Base-by-base conservation (phyloP, 2,797 vertebrate genomes). In the Podarcis siculus region DNA sequence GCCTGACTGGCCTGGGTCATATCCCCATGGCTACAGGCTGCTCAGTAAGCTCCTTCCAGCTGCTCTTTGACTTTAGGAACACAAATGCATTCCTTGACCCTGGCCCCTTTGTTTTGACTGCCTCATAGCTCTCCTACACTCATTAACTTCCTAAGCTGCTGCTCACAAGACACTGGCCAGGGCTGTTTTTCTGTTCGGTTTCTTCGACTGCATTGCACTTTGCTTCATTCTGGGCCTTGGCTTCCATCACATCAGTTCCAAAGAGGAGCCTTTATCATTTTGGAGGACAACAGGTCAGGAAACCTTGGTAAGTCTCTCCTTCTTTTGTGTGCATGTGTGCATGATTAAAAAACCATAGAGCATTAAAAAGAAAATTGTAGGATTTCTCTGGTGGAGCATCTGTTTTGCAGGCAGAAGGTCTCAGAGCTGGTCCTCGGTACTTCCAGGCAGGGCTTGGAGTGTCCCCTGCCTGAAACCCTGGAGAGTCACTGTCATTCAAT, bases 61-160 rank as follows among this genome's bases (percentile, higher is more conserved):
- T 87, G 91, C 77, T 72, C 85, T 95, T 96, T 94, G 92, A 55
- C 10, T 90, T 85, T 0, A 8, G 69, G 37, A 93, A 79, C 66
- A 85, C 37, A 81, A 21, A 71, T 75, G 82, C 89, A 93, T 90
- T 87, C 66, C 61, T 72, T 87, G 84, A 76, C 86, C 73, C 64
- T 88, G 64, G 55, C 30, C 86, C 89, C n/a, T 80, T 87, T 75
- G 82, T 90, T 81, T 86, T 89, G 79, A 71, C 83, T 87, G 61
- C 10, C 81, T 13, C 2, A 85, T 81, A 67, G 85, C 77, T n/a
- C 17, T 95, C 89, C 88, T 91, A 87, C 90, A 95, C 80, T 95
- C 82, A 95, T 95, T 95, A 96, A 95, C 94, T 86, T 82, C 93
- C 83, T 81, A 45, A 84, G 0, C 0, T 37, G 91, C 88, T 92